Percentiles rank a stretch among this genome's conserved stretches.
Conservation (phyloP, 64 coral and sea anemone genomes). For the Hydrozoanthus tunicans region DNA sequence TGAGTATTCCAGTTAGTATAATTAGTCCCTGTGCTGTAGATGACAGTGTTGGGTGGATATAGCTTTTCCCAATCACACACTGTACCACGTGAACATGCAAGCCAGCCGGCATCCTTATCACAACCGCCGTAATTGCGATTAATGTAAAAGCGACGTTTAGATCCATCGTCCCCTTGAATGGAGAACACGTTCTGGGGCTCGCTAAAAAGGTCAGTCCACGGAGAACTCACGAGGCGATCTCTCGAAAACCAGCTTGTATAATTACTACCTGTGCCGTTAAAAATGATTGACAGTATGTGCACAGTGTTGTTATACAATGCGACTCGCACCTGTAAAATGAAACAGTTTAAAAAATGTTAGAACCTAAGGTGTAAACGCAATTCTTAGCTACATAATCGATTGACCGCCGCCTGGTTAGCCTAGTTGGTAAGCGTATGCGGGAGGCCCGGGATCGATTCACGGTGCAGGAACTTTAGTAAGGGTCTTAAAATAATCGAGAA, state of each 20-base stretch:
- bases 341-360: neutral
- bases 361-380: neutral
- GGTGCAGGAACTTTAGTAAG: no score
- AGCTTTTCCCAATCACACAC: neutral
- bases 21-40: neutral
- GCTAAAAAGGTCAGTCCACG: neutral
- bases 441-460: no score
- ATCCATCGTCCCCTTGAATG: neutral
- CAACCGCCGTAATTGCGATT: neutral
- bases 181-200: neutral
- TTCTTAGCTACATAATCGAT: no score
- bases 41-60: neutral
- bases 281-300: neutral
- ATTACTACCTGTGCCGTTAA: neutral
- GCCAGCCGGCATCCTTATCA: neutral
- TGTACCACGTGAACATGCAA: neutral
- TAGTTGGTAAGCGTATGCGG: no score
- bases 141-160: conserved; percentile 4
- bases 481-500: no score
- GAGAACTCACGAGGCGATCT: neutral
- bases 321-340: neutral
- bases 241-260: neutral
- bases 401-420: no score
- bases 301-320: neutral
- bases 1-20: neutral